A percentile compares a stretch with the other conserved stretches of the same genome.
Conservation (phyloP, 2,113 vertebrate species). For the Gorilla gorilla region DNA sequence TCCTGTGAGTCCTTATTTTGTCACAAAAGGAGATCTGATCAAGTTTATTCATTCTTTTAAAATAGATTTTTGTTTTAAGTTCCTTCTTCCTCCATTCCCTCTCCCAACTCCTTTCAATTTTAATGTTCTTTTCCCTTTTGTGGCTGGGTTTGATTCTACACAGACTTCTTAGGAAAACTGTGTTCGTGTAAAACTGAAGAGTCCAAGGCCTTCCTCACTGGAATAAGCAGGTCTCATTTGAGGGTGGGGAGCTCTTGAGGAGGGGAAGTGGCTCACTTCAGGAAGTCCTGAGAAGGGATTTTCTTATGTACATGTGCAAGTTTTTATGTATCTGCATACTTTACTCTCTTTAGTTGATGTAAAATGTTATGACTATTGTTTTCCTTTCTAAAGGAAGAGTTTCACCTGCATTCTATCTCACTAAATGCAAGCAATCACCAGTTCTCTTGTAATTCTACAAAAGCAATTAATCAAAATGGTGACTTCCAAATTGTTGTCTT, state of each 20-base stretch:
- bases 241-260: background rate
- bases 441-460: background rate
- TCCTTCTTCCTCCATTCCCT: constrained; percentile 29
- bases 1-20: constrained; percentile 11
- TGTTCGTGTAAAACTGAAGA: constrained; percentile 30
- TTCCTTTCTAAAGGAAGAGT: background rate
- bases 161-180: constrained; percentile 56
- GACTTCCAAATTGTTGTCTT: background rate
- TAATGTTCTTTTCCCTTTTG: background rate
- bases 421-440: background rate
- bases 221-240: background rate
- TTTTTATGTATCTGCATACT: background rate
- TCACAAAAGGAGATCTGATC: constrained; percentile 30
- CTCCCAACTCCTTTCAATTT: constrained; percentile 31
- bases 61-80: constrained; percentile 19
- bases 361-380: background rate
- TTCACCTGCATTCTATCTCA: background rate
- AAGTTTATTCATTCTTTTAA: background rate
- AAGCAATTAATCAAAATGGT: background rate
- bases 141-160: constrained; percentile 53
- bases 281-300: background rate
- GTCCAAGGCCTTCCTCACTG: background rate
- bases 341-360: background rate
- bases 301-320: background rate
- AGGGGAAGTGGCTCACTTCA: background rate